Evolutionary conservation across 2,113 vertebrate species (phyloP).

Genomic region (Tor tambroides): DNA sequence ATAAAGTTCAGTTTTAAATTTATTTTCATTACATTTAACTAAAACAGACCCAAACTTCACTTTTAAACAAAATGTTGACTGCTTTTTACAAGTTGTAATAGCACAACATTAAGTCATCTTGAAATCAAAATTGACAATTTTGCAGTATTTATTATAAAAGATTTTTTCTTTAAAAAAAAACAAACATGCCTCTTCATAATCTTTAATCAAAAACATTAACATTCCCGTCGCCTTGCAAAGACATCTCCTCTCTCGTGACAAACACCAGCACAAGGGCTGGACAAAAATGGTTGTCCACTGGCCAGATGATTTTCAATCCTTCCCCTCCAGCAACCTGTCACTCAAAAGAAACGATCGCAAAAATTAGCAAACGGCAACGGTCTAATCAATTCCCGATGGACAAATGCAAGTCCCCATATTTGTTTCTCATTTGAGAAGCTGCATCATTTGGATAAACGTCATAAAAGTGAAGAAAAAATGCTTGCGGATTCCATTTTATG

Average conservation of each 20-base stretch:
- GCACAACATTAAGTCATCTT: neutral
- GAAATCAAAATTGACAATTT: neutral
- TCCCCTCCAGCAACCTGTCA: neutral
- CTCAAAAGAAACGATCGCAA: neutral
- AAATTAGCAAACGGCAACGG: neutral
- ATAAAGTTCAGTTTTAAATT: neutral
- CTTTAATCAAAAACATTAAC: neutral
- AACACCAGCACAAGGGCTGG: neutral
- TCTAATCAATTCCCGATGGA: neutral
- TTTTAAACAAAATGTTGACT: neutral
- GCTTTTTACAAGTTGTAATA: neutral
- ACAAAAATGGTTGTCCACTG: neutral
- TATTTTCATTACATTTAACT: neutral
- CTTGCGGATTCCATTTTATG: neutral
- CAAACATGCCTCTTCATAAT: neutral
- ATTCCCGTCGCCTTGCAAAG: neutral
- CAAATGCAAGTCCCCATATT: neutral
- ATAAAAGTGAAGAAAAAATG: neutral
- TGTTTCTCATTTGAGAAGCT: no score
- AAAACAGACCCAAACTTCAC: neutral
- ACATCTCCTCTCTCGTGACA: neutral
- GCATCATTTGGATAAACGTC: no score
- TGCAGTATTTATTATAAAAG: neutral
- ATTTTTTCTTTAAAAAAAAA: neutral
- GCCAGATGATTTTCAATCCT: constrained; percentile 2